phyloP scores from a whole-genome alignment of 2,797 vertebrate species.

The Muscicapa striata region DNA sequence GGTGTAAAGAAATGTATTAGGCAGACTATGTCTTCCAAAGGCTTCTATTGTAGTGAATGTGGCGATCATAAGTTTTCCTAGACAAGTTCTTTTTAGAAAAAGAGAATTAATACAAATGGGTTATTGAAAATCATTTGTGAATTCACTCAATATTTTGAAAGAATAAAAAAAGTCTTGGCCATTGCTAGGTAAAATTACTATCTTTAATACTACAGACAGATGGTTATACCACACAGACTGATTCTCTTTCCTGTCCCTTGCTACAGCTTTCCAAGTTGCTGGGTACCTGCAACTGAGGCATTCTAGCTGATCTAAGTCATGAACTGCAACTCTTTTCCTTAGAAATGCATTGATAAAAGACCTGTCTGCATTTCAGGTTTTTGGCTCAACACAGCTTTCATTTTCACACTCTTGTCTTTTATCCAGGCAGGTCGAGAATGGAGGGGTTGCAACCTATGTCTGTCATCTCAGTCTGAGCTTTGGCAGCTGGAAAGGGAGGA shows the following conservation, averaged over 20 bases:
- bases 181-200: background rate
- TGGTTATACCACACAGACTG: background rate
- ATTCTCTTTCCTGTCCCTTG: background rate
- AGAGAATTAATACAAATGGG: slow-evolving; percentile 15
- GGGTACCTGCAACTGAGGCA: background rate
- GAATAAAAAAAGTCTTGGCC: slow-evolving; percentile 19
- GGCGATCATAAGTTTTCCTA: slow-evolving; percentile 41
- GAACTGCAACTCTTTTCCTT: background rate
- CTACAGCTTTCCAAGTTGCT: background rate
- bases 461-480: background rate
- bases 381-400: background rate
- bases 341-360: background rate
- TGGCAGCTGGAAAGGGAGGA: background rate
- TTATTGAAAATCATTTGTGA: slow-evolving; percentile 22
- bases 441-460: background rate
- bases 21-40: slow-evolving; percentile 1
- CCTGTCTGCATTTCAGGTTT: background rate
- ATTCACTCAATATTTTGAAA: slow-evolving; percentile 43
- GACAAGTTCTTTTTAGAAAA: slow-evolving; percentile 50
- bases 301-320: background rate
- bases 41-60: slow-evolving; percentile 12
- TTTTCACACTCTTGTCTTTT: background rate
- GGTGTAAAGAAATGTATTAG: slow-evolving; percentile 22
- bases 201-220: slow-evolving; percentile 1
- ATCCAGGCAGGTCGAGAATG: background rate